These are phyloP conservation scores for Ostrea edulis DNA, from an alignment of 1,140 invertebrate genomes.

Conservation along the genomic window DNA sequence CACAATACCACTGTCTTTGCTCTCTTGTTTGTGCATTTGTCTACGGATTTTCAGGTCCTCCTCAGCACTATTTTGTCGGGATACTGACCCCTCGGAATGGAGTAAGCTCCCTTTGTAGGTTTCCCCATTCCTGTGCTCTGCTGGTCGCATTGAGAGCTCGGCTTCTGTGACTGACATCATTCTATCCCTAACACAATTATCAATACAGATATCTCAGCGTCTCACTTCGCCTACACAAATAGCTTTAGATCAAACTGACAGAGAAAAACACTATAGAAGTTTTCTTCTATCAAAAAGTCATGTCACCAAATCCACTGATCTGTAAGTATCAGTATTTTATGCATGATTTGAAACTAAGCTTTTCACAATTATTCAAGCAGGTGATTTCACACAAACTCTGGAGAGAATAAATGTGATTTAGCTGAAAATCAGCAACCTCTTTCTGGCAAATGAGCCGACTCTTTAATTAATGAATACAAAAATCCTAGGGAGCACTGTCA, in stretches of 20 bases:
- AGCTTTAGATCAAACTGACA: not conserved
- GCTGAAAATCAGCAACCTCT: not conserved
- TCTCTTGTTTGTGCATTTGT: conserved; percentile 63
- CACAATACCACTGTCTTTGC: conserved; percentile 63
- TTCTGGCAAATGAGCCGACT: conserved; percentile 5
- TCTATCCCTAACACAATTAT: conserved; percentile 22
- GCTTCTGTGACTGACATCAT: not conserved
- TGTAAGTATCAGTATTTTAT: not conserved
- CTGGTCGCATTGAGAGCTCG: not conserved
- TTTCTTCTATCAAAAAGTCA: not conserved
- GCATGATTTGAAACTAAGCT: not conserved
- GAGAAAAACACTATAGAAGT: not conserved
- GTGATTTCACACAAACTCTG: not conserved
- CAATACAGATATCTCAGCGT: not conserved
- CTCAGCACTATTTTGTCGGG: conserved; percentile 31
- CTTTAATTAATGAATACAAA: conserved; percentile 28
- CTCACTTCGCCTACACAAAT: not conserved
- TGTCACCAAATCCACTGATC: not conserved
- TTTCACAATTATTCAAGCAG: not conserved
- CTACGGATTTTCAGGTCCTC: conserved; percentile 53
- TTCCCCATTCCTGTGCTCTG: conserved; percentile 17
- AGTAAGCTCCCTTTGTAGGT: conserved; percentile 38
- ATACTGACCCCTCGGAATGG: conserved; percentile 45
- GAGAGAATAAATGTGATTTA: not conserved
- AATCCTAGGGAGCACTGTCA: not conserved